Conservation (phyloP, 2,888 invertebrate species). For the Stenodera caucasica region DNA sequence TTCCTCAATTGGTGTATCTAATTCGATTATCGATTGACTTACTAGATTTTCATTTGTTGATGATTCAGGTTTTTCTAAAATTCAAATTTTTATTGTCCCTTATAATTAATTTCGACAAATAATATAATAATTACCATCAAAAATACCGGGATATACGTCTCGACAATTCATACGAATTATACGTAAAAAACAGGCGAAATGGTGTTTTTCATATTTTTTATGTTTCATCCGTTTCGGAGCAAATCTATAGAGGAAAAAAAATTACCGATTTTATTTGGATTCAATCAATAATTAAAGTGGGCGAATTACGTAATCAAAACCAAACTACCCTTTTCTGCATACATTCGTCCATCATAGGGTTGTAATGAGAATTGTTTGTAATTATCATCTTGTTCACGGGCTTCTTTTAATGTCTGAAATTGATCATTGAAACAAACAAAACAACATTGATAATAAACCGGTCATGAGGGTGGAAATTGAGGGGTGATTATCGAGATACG, state of each 20-base stretch:
- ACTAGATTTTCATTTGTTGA: neutral
- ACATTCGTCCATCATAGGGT: slow-evolving; percentile 40
- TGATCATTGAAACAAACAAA: no score
- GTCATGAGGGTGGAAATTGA: no score
- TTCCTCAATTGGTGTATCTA: neutral
- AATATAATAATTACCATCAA: no score
- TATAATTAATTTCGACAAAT: no score
- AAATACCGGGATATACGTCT: neutral
- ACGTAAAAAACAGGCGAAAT: slow-evolving; percentile 6
- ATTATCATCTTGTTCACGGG: slow-evolving; percentile 28
- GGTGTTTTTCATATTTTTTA: neutral
- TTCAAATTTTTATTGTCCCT: neutral
- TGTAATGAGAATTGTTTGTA: slow-evolving; percentile 35
- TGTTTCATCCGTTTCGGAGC: neutral
- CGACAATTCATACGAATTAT: slow-evolving; percentile 4
- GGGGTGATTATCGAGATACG: no score
- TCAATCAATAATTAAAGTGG: neutral
- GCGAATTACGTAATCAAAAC: slow-evolving; percentile 36
- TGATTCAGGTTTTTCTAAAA: neutral
- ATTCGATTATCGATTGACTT: neutral
- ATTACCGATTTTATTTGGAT: no score
- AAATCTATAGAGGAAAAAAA: no score
- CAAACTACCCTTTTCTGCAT: slow-evolving; percentile 32
- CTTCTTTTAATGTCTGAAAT: slow-evolving; percentile 28
- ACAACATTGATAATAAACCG: no score